phyloP scores from a whole-genome alignment of 2,797 vertebrate genomes.

The Anguilla anguilla region DNA sequence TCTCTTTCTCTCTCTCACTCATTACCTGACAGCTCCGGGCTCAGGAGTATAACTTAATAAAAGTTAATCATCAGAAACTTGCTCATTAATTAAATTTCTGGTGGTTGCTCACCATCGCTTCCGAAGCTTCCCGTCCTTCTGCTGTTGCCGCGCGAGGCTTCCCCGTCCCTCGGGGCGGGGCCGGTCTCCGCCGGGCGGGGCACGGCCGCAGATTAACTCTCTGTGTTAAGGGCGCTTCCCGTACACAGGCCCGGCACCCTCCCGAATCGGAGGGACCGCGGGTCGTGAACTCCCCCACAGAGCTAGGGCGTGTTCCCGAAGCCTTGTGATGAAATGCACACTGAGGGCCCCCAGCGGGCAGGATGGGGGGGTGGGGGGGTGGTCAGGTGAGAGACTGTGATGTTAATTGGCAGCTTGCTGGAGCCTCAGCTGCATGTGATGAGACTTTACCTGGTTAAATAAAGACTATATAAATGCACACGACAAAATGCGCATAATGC shows the following conservation, averaged over 20 bases:
- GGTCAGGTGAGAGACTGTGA: too few species aligned
- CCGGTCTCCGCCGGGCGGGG: constrained; percentile 29
- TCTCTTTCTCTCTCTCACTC: constrained; percentile 54
- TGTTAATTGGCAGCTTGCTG: too few species aligned
- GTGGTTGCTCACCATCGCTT: constrained; percentile 53
- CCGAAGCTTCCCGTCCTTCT: background rate
- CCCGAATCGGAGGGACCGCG: constrained; percentile 65
- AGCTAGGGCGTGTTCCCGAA: constrained; percentile 56
- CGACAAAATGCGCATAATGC: constrained; percentile 46
- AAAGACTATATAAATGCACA: too few species aligned
- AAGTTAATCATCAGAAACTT: constrained; percentile 81
- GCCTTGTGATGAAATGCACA: constrained; percentile 58
- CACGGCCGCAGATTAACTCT: constrained; percentile 16
- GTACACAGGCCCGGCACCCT: constrained; percentile 48
- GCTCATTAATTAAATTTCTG: constrained; percentile 78
- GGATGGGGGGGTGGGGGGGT: too few species aligned
- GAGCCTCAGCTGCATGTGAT: too few species aligned
- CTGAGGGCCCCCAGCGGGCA: too few species aligned
- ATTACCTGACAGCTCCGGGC: constrained; percentile 74
- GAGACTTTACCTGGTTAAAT: too few species aligned
- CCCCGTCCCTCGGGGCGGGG: constrained; percentile 37
- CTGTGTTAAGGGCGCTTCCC: constrained; percentile 25
- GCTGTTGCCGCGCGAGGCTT: constrained; percentile 48
- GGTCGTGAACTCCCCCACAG: constrained; percentile 49
- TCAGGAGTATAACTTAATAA: constrained; percentile 78